Conservation (phyloP, 2,113 vertebrate species). For the Corynorhinus townsendii region DNA sequence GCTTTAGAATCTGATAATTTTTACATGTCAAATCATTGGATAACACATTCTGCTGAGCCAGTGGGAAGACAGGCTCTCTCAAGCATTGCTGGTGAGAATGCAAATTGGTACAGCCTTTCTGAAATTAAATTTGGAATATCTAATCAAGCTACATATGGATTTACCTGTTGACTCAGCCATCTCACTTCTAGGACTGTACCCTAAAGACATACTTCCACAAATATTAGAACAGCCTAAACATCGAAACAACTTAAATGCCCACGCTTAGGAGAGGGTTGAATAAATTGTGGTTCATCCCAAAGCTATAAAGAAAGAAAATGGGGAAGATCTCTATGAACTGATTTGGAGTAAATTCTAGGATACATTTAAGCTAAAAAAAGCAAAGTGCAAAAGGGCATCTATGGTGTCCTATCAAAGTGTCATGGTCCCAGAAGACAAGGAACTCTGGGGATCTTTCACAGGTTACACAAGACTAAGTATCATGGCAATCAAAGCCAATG, state of each 20-base stretch:
- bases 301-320: not conserved
- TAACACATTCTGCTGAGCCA: not conserved
- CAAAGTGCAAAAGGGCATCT: not conserved
- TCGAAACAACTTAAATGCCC: not conserved
- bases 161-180: not conserved
- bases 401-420: not conserved
- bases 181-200: not conserved
- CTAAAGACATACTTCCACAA: not conserved
- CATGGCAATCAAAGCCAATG: not conserved
- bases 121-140: not conserved
- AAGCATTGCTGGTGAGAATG: not conserved
- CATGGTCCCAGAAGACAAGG: not conserved
- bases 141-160: not conserved
- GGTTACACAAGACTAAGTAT: not conserved
- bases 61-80: not conserved
- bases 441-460: not conserved
- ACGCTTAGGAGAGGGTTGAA: not conserved
- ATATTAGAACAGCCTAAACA: not conserved
- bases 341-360: not conserved
- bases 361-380: not conserved
- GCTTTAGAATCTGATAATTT: not conserved
- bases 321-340: not conserved
- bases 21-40: not conserved
- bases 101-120: not conserved
- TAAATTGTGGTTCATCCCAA: not conserved